Conservation (phyloP, 1,140 invertebrate genomes). For the Metopolophium dirhodum region DNA sequence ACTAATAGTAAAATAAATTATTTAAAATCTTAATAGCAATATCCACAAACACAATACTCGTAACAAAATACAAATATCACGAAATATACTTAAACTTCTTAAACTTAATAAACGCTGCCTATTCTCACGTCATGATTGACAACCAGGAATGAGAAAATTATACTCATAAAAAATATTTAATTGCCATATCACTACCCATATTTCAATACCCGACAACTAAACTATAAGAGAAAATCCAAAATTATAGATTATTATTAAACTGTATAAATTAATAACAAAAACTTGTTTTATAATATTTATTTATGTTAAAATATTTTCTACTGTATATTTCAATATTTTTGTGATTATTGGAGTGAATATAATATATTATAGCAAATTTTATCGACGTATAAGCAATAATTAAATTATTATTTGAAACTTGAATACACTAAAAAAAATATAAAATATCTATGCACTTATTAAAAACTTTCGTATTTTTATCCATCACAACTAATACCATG, state of each 20-base stretch:
- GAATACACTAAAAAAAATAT: not conserved
- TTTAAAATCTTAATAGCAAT: no score
- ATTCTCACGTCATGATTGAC: no score
- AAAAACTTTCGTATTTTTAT: conserved; percentile 13
- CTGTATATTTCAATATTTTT: not conserved
- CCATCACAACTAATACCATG: not conserved
- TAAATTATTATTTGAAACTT: not conserved
- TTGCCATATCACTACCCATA: not conserved
- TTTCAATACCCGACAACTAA: not conserved
- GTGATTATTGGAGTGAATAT: not conserved
- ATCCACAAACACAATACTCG: no score
- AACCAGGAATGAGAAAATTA: no score
- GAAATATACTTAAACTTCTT: no score
- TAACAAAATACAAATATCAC: no score
- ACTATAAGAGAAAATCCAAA: not conserved
- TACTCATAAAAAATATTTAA: not conserved
- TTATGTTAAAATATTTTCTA: conserved; percentile 14
- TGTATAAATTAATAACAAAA: conserved; percentile 13
- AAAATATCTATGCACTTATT: not conserved
- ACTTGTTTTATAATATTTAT: conserved; percentile 3
- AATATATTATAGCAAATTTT: not conserved
- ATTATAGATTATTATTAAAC: conserved; percentile 11
- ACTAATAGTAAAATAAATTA: no score
- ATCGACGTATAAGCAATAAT: not conserved
- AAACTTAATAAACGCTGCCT: no score